Conservation (phyloP, 2,888 invertebrate species). For the Thyatira batis region DNA sequence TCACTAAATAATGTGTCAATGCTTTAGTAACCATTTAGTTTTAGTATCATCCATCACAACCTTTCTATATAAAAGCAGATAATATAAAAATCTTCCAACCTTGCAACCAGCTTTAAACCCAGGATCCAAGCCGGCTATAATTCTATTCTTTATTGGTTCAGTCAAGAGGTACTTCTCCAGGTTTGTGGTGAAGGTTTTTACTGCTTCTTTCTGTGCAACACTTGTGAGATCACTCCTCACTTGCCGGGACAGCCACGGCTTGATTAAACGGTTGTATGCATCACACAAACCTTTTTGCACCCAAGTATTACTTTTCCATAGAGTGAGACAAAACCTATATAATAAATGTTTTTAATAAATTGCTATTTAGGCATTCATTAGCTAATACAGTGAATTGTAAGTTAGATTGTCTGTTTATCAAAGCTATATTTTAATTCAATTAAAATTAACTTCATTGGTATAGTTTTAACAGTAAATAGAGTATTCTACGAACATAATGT, state of each 20-base stretch:
- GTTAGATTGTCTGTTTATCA: too few species aligned
- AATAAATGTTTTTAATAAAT: conserved; percentile 10
- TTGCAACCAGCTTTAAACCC: conserved; percentile 95
- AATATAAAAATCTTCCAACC: conserved; percentile 63
- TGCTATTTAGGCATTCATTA: too few species aligned
- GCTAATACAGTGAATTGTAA: too few species aligned
- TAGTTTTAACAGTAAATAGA: too few species aligned
- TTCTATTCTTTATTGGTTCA: conserved; percentile 90
- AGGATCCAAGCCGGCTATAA: conserved; percentile 94
- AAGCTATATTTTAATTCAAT: too few species aligned
- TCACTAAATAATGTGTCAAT: too few species aligned
- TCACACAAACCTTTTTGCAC: conserved; percentile 67
- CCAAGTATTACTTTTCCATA: conserved; percentile 67
- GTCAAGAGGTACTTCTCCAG: conserved; percentile 91
- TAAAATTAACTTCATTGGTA: too few species aligned
- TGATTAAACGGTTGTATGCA: conserved; percentile 74
- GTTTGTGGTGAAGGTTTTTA: conserved; percentile 92
- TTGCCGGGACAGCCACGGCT: conserved; percentile 86
- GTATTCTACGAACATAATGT: too few species aligned
- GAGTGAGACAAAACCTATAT: conserved; percentile 62
- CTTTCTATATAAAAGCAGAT: too few species aligned
- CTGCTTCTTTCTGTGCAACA: conserved; percentile 90
- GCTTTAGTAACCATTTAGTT: too few species aligned
- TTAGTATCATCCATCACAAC: too few species aligned
- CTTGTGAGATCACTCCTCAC: conserved; percentile 88